Conservation (phyloP, 2,797 vertebrate species). For the Peromyscus nudipes region DNA sequence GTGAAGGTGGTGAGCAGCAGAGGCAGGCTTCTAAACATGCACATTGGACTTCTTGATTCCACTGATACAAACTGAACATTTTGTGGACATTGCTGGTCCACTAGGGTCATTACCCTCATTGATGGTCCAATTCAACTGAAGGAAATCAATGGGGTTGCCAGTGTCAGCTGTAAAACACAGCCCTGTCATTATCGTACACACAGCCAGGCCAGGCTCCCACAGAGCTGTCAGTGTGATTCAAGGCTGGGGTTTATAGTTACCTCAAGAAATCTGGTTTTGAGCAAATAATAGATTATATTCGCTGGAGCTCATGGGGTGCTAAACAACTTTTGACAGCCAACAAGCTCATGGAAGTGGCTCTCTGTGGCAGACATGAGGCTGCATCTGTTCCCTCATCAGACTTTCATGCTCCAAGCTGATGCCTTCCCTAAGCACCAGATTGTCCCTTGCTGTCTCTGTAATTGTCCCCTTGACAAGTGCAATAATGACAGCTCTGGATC, state of each 20-base stretch:
- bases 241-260: not conserved
- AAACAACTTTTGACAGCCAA: not conserved
- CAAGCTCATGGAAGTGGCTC: not conserved
- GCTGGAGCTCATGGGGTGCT: not conserved
- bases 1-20: not conserved
- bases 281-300: conserved; percentile 17
- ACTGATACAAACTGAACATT: not conserved
- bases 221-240: not conserved
- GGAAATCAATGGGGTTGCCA: not conserved
- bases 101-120: not conserved
- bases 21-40: not conserved
- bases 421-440: not conserved
- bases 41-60: not conserved
- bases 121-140: not conserved
- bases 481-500: not conserved
- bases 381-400: not conserved
- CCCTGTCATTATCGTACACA: not conserved
- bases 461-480: not conserved
- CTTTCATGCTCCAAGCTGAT: not conserved
- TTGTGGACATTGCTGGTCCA: not conserved
- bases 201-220: not conserved
- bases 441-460: not conserved
- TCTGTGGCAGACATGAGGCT: not conserved
- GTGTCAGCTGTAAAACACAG: not conserved
- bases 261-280: conserved; percentile 59